Evolutionary conservation across 2,113 vertebrate species (phyloP).

Genomic region (Syngnathus floridae): DNA sequence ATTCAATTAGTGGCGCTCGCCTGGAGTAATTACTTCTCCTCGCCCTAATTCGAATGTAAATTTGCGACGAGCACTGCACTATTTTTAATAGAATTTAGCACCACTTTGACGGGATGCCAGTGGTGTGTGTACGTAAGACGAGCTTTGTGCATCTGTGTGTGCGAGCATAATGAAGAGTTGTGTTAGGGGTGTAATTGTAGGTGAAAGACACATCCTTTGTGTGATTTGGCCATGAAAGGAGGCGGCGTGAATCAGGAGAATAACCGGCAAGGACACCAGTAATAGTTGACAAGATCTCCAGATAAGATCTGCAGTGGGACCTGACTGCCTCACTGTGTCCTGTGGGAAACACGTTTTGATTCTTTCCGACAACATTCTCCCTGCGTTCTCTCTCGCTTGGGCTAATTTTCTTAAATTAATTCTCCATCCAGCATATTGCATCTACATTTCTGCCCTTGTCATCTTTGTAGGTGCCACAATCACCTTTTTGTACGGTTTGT

Average conservation of each 20-base stretch:
- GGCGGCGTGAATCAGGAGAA: slow-evolving; percentile 23
- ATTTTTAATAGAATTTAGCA: slow-evolving; percentile 71
- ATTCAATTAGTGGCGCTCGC: slow-evolving; percentile 67
- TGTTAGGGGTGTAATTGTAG: slow-evolving; percentile 39
- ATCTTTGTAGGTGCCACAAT: background rate
- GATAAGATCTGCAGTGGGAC: slow-evolving; percentile 62
- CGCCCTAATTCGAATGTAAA: slow-evolving; percentile 71
- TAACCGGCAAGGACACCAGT: slow-evolving; percentile 37
- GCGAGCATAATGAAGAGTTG: slow-evolving; percentile 8
- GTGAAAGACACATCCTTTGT: slow-evolving; percentile 52
- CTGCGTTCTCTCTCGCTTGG: background rate
- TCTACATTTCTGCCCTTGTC: background rate
- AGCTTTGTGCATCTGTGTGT: slow-evolving; percentile 25
- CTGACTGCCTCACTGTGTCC: slow-evolving; percentile 41
- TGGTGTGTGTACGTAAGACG: slow-evolving; percentile 30
- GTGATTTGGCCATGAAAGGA: slow-evolving; percentile 24
- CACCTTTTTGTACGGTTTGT: background rate
- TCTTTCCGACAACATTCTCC: slow-evolving; percentile 38
- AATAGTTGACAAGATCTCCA: slow-evolving; percentile 56
- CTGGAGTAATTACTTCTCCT: slow-evolving; percentile 69
- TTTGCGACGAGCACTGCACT: slow-evolving; percentile 67
- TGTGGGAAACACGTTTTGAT: slow-evolving; percentile 54
- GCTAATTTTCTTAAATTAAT: background rate
- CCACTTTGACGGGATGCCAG: slow-evolving; percentile 69
- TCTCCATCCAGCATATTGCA: background rate